Base-by-base conservation (phyloP, 2,888 invertebrate species). In the Platynereis dumerilii region DNA sequence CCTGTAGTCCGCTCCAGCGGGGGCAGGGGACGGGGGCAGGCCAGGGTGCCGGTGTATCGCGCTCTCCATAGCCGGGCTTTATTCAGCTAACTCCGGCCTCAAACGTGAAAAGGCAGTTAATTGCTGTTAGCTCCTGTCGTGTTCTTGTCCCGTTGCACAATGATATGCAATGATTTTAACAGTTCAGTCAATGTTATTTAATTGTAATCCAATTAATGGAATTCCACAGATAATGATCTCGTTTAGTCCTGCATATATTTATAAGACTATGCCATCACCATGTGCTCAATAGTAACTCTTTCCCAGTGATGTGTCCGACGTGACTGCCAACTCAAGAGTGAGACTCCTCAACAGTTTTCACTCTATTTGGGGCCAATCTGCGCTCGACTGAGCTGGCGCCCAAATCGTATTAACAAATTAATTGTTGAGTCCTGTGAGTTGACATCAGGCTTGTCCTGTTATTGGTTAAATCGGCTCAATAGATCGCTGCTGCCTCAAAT, bases 391-490 rank as follows among this genome's bases (percentile, higher is more conserved):
- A 42, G 12, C 42, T 10, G n/a, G 48, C 48, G 20, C 20, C n/a
- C 20, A 20, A 48, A 48, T 22, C 48, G 22, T n/a, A 48, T 48
- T 48, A 48, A 48, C 48, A 48, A 48, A 48, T 48, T 48, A 48
- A 48, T 48, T 48, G 48, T 20, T 48, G 48, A n/a, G n/a, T 22
- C 48, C 17, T 22, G 22, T 7, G 3, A n/a, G n/a, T 7, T 22
- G 20, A 48, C 48, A 48, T 20, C n/a, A 22, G 22, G 22, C 48
- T 20, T 5, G 3, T n/a, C 20, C 7, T 22, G 22, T 48, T 48
- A 48, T 48, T 48, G 48, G 48, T 22, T 48, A 48, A 48, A 48
- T 48, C 48, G 22, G 5, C 34, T 48, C 48, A 48, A 48, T 48
- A 48, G 48, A 48, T 48, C 17, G 22, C 48, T 48, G 48, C 48